Conservation (phyloP, 2,113 vertebrate genomes). For the Nesoenas mayeri region DNA sequence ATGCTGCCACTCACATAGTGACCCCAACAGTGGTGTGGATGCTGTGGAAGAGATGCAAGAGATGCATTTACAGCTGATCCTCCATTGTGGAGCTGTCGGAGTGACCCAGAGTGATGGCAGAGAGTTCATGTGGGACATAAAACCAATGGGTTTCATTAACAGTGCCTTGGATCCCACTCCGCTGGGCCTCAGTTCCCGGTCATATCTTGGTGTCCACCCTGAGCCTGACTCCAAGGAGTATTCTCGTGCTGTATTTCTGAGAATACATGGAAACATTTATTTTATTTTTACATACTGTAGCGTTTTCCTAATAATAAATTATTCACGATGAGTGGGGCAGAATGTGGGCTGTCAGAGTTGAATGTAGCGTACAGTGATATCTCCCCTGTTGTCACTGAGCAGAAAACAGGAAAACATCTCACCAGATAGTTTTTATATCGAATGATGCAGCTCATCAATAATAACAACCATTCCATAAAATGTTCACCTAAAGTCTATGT, state of each 20-base stretch:
- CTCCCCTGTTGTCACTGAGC: not conserved
- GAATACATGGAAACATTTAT: not conserved
- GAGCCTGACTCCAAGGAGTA: not conserved
- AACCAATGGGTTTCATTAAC: not conserved
- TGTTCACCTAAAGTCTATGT: not conserved
- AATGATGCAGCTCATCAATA: not conserved
- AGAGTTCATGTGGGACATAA: not conserved
- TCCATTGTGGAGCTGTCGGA: not conserved
- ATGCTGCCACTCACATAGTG: not conserved
- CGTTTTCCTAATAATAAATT: constrained; percentile 45
- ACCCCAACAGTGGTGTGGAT: not conserved
- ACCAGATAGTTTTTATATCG: not conserved
- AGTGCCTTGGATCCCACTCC: not conserved
- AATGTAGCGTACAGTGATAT: not conserved
- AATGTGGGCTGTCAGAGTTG: constrained; percentile 31
- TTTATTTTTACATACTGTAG: not conserved
- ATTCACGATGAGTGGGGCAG: constrained; percentile 1
- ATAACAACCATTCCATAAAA: not conserved
- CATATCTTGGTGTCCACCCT: not conserved
- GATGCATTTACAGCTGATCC: not conserved
- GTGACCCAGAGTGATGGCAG: not conserved
- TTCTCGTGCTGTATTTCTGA: not conserved
- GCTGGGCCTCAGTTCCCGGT: not conserved
- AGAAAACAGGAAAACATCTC: constrained; percentile 1
- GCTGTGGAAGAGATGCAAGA: not conserved